Base-by-base conservation (phyloP, 2,888 invertebrate genomes). In the Parochlus steinenii region DNA sequence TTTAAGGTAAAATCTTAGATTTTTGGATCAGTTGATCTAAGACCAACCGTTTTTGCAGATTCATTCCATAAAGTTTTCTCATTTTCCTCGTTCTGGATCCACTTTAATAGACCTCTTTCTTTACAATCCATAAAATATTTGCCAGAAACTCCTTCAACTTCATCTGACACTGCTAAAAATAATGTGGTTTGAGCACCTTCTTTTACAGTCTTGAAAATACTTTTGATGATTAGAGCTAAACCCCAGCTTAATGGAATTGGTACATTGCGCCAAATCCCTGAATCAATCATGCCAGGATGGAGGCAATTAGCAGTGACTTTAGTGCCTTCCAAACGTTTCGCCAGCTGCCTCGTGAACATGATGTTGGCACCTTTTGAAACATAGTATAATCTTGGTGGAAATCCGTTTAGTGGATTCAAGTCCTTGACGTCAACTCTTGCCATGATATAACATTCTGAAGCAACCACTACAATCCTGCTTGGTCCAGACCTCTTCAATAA, bases 301-400 rank as follows among this genome's bases (percentile, higher is more conserved):
- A 89, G 60, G 45, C 79, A 86, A 55, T 89, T 89, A 0, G 71
- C 83, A 0, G 82, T 82, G 0, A 87, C 74, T 3, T 74, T 75
- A 1, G 77, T 73, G 1, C 77, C 80, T 56, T 82, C 74, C 31
- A 87, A 51, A 38, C 79, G 67, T 38, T 73, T 65, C 0, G 86
- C 78, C 40, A 87, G 53, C 54, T 87, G 86, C 37, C 66, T 63
- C 0, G 81, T 75, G 51, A 85, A 86, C 19, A 75, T 71, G 39
- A 87, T 81, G 46, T 87, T 85, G 0, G 81, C 82, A 51, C 77
- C 81, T 50, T 87, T 87, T 0, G 85, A 85, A 0, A 76, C 77
- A 50, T 82, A 85, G 51, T 87, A 87, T 7, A 81, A 51, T 45
- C 79, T 79, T 1, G 19, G 70, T 2, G 72, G 71, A 25, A 79